Evolutionary conservation across 2,113 vertebrate genomes (phyloP).

Genomic region (Phainopepla nitens): DNA sequence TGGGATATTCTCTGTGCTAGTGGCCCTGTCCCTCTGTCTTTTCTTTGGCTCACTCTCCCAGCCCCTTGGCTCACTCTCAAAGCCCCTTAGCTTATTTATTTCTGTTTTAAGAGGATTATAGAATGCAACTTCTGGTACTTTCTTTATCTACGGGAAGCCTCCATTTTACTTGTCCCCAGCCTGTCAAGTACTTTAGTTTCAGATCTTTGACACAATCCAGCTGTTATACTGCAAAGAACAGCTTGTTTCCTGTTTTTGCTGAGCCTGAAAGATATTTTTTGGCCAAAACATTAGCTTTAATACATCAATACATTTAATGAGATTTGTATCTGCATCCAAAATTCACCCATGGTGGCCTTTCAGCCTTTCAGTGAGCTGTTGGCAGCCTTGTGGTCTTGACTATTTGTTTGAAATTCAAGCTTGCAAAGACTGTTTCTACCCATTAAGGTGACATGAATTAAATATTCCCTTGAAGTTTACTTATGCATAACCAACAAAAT

Average conservation of each 20-base stretch:
- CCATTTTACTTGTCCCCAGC: neutral
- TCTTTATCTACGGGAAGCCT: neutral
- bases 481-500: neutral
- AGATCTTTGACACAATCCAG: conserved; percentile 17
- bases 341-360: neutral
- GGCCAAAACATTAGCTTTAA: conserved; percentile 31
- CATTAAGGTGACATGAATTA: neutral
- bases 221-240: conserved; percentile 21
- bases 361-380: conserved; percentile 19
- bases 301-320: conserved; percentile 48
- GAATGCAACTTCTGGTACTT: neutral
- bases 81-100: neutral
- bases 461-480: neutral
- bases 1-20: neutral
- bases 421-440: neutral
- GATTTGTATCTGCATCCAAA: conserved; percentile 50
- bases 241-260: conserved; percentile 31
- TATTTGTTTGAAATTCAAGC: conserved; percentile 28
- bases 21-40: neutral
- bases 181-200: conserved; percentile 8
- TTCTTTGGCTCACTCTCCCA: neutral
- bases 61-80: neutral
- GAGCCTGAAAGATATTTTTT: conserved; percentile 19
- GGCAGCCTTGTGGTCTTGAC: neutral
- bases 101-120: neutral